Base-by-base conservation (phyloP, 2,797 vertebrate species). In the Calcarius lapponicus region DNA sequence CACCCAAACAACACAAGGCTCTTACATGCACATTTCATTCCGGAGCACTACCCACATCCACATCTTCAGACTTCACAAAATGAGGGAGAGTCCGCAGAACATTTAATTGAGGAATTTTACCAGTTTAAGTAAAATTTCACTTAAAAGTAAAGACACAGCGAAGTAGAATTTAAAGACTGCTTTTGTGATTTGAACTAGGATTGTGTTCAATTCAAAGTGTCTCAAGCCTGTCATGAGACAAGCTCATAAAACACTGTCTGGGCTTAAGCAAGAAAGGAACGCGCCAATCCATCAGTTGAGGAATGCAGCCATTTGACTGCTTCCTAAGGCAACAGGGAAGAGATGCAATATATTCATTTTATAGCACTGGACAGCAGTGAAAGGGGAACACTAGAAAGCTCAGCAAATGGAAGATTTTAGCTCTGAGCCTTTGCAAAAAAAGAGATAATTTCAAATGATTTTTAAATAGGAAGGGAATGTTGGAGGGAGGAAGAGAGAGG, bases 291-390 rank as follows among this genome's bases (percentile, higher is more conserved):
- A 97, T 98, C 97, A 98, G 96, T 75, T 92, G 91, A 97, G 97
- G 97, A 98, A 98, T 98, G 97, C 8, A 80, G 93, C 97, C 56
- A 61, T 97, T 97, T 97, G 98, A 98, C 98, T 96, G 96, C 96
- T 97, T 98, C 97, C 97, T 97, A 97, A 97, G 95, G 97, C 97
- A 95, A 95, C 95, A 29, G 81, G 96, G 94, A 96, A 98, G 95
- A 94, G 96, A 92, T 96, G 97, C 95, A 96, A 97, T 98, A 97
- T 97, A 97, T 97, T 97, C 98, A 94, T 78, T 98, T 98, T 97
- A 97, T 95, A 96, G 96, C 17, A 21, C 79, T 36, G 57, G 92
- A 95, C 92, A 96, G 96, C 94, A 95, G 78, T 90, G 96, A 97
- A 80, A 62, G 81, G 88, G 81, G 50, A 95, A 88, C 31, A 81